phyloP scores from a whole-genome alignment of 2,888 invertebrate species.

The Athalia cordata region DNA sequence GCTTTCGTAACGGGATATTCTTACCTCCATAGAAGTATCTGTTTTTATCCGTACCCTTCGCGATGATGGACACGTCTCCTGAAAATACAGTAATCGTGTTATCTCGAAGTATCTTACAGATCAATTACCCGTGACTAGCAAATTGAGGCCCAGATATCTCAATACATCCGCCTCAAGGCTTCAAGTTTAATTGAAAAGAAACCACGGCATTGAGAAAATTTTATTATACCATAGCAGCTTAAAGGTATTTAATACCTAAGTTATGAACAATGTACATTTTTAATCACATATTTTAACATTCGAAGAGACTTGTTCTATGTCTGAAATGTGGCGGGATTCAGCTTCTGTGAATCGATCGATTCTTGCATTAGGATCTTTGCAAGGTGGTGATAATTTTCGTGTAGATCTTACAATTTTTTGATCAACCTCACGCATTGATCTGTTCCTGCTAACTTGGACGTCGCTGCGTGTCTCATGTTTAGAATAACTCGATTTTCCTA shows the following conservation, averaged over 20 bases:
- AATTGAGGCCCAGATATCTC: too few species aligned
- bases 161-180: too few species aligned
- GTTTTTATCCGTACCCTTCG: conserved; percentile 43
- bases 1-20: conserved; percentile 10
- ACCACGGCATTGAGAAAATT: conserved; percentile 1
- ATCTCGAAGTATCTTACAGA: too few species aligned
- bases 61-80: conserved; percentile 44
- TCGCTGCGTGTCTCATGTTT: conserved; percentile 20
- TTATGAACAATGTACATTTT: conserved; percentile 27
- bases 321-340: conserved; percentile 7
- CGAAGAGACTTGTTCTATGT: conserved; percentile 16
- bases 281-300: conserved; percentile 34
- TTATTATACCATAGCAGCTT: conserved; percentile 13
- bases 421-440: conserved; percentile 52
- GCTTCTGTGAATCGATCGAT: conserved; percentile 25
- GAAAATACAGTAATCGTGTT: conserved; percentile 15
- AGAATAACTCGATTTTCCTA: conserved; percentile 2
- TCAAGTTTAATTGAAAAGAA: background rate
- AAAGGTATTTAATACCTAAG: conserved; percentile 10
- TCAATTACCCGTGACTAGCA: too few species aligned
- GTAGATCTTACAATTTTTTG: conserved; percentile 52
- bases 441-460: conserved; percentile 30
- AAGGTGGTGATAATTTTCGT: conserved; percentile 49
- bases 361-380: conserved; percentile 49
- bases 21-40: conserved; percentile 35